These are phyloP conservation scores for Leptatherina wallacei DNA, from an alignment of 2,797 vertebrate species.

Conservation along the genomic window DNA sequence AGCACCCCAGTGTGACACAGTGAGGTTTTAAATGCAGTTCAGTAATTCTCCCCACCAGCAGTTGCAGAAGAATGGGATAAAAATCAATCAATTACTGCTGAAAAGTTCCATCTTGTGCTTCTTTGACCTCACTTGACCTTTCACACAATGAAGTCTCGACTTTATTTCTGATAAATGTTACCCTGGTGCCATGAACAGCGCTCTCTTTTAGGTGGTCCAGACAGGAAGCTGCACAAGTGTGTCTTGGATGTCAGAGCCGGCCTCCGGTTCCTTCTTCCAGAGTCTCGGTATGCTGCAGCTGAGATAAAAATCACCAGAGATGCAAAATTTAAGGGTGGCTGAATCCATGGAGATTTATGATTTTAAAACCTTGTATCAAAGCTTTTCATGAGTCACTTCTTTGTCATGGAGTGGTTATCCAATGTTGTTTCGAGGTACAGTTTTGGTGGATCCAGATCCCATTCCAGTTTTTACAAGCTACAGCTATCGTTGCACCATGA, in stretches of 20 bases:
- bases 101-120: constrained; percentile 69
- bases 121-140: constrained; percentile 77
- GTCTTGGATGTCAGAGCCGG: constrained; percentile 60
- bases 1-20: constrained; percentile 62
- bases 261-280: constrained; percentile 25
- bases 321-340: constrained; percentile 25
- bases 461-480: constrained; percentile 20
- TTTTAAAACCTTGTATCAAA: constrained; percentile 11
- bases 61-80: constrained; percentile 64
- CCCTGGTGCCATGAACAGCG: constrained; percentile 34
- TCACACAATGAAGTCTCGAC: constrained; percentile 59
- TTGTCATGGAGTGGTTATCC: constrained; percentile 6
- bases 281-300: constrained; percentile 53
- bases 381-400: constrained; percentile 18
- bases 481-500: constrained; percentile 39
- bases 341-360: constrained; percentile 19
- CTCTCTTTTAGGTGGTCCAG: constrained; percentile 72
- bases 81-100: constrained; percentile 73
- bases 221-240: constrained; percentile 69
- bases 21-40: constrained; percentile 61
- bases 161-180: constrained; percentile 65
- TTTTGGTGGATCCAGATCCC: constrained; percentile 4
- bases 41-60: constrained; percentile 68
- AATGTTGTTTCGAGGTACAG: not conserved
- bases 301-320: constrained; percentile 45